Evolutionary conservation across 2,888 invertebrate species (phyloP), one percentile per base, ranked within the genome.

Genomic region (Abrostola tripartita): DNA sequence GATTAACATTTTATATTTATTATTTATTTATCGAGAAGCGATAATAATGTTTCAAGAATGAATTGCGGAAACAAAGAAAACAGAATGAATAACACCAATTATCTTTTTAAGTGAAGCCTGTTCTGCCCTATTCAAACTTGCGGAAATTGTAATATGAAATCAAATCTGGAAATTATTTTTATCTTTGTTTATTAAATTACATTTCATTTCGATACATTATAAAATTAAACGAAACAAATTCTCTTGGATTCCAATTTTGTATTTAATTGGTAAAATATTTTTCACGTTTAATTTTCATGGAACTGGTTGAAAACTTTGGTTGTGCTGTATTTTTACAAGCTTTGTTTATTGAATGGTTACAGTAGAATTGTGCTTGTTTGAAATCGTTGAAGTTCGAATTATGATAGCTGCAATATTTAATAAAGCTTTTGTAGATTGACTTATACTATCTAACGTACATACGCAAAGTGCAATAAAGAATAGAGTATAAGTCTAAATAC

Each of bases 211-310:
- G 11, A 37, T 42, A n/a, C n/a, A n/a, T 24, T 47, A n/a, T 11
- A 11, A 41, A 5, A 35, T 10, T 37, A 6, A 47, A 52, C n/a
- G 35, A 57, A 53, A 14, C 35, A 35, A 41, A 41, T 56, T 44
- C 6, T 52, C 14, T 42, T 11, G 51, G 37, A 14, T 35, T 37
- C 42, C n/a, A 24, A 51, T 37, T n/a, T 57, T 59, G 12, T 51
- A 14, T 10, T 40, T 47, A 54, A 54, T 42, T 53, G 37, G n/a
- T 9, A 8, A 52, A 44, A 52, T 59, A 52, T 24, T 47, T 36
- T 54, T 41, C n/a, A 10, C n/a, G 36, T 55, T 37, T 8, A 38
- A 6, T 37, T 47, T 47, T 24, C 44, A 9, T 5, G 44, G 44
- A 47, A 47, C 24, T 24, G 44, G 9, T 12, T 24, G 24, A 8